These are phyloP conservation scores for Oscheius sp. DNA, from an alignment of 2,888 invertebrate species.

Conservation along the genomic window DNA sequence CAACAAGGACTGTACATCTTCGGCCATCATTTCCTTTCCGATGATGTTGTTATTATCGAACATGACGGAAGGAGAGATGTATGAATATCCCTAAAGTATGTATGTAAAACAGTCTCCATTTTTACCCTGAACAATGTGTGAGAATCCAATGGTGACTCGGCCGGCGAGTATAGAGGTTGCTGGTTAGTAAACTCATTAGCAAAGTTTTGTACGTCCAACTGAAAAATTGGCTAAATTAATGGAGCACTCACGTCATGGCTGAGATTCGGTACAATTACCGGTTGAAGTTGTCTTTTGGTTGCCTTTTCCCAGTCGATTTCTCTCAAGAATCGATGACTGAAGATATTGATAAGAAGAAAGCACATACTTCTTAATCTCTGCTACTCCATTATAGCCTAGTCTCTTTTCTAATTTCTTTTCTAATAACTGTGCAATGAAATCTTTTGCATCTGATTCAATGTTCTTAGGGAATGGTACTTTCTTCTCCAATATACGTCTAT, in stretches of 20 bases:
- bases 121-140: slow-evolving; percentile 59
- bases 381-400: slow-evolving; percentile 87
- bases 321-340: slow-evolving; percentile 71
- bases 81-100: slow-evolving; percentile 93
- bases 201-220: slow-evolving; percentile 93
- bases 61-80: slow-evolving; percentile 89
- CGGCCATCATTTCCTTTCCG: slow-evolving; percentile 76
- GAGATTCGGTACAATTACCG: slow-evolving; percentile 90
- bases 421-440: slow-evolving; percentile 83
- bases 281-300: slow-evolving; percentile 80
- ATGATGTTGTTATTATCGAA: slow-evolving; percentile 79
- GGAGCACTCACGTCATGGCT: slow-evolving; percentile 71
- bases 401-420: slow-evolving; percentile 88
- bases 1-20: slow-evolving; percentile 52
- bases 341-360: too few relatives aligned
- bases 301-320: slow-evolving; percentile 85
- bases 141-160: slow-evolving; percentile 80
- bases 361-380: slow-evolving; percentile 89
- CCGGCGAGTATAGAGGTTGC: slow-evolving; percentile 89
- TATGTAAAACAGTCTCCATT: too few relatives aligned
- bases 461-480: slow-evolving; percentile 88
- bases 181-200: slow-evolving; percentile 94
- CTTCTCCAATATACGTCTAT: slow-evolving; percentile 83
- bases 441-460: slow-evolving; percentile 79
- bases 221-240: neutral